Base-by-base conservation (phyloP, 2,888 invertebrate species). In the Hydrotaea diabolus region DNA sequence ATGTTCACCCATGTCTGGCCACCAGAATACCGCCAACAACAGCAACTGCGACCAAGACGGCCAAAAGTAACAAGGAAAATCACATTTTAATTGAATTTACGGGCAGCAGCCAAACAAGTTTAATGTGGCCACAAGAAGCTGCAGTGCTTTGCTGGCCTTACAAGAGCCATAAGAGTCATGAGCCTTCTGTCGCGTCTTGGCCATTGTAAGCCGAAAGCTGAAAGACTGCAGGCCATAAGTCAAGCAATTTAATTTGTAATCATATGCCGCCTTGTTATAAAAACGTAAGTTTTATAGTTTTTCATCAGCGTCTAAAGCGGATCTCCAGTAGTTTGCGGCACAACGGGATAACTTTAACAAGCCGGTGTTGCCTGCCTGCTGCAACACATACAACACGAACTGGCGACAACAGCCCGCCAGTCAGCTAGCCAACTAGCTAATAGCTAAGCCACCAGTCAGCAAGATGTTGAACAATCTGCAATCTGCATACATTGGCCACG, bases 181-280 rank as follows among this genome's bases (percentile, higher is more conserved):
- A 15, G 59, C n/a, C n/a, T n/a, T 19, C 26, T 13, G 59, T 1
- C 26, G 23, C 26, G 31, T 73, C n/a, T n/a, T n/a, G n/a, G n/a
- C n/a, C n/a, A n/a, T n/a, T n/a, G n/a, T n/a, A n/a, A n/a, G 82
- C 66, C 82, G 72, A 78, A 80, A 85, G 80, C 82, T 82, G 79
- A 77, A 71, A 81, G 82, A 72, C 85, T 81, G 79, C 74, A 80
- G 78, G 80, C 80, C 86, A 85, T 87, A 86, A 85, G 79, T 87
- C 85, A 83, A 66, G 80, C 84, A 87, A 79, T 87, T 87, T 87
- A 87, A 87, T 86, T 86, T 86, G 86, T 83, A 85, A 83, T 85
- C 83, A 80, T 80, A 82, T 82, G 79, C 81, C 86, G 86, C 81
- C 86, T 84, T 74, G 86, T 86, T 86, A 82, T 86, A 86, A 86